Base-by-base conservation (phyloP, 2,888 invertebrate species). In the Lepidonotus clava region DNA sequence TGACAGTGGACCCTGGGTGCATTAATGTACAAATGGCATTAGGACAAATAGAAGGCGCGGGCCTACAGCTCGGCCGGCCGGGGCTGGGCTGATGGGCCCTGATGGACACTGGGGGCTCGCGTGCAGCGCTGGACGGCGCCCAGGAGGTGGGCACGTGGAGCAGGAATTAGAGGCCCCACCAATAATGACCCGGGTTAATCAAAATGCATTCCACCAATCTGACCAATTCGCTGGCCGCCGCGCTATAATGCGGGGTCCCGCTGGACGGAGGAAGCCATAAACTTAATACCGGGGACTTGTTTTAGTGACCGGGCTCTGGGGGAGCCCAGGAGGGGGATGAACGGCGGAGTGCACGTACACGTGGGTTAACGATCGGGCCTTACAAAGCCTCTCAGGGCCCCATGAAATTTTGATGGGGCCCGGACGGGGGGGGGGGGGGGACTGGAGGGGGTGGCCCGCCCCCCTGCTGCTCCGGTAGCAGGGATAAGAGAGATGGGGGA, bases 191-290 rank as follows among this genome's bases (percentile, higher is more conserved):
- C 80, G 34, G 80, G 80, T 80, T 80, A 80, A 80, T 80, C 80
- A 80, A 80, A 80, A 80, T 80, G 80, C 80, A 80, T 80, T 80
- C 80, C 51, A 80, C 80, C 46, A 80, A 80, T 80, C 80, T 51
- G 41, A 51, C 46, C 80, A 80, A 80, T 80, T 46, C 80, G 32
- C 32, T 32, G 46, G 46, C 24, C 46, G 80, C 32, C 32, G 46
- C 80, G 24, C 46, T 32, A 41, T 71, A 80, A 80, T 80, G 80
- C 80, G 14, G 32, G 66, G 66, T 66, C 14, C 2, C 18, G 46
- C n/a, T 80, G 80, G 80, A 80, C 80, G 51, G n/a, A n/a, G 80
- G n/a, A 2, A 14, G 28, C 41, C 80, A 46, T 80, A 80, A 80
- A 80, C 24, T 80, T 80, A 80, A 80, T 41, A 34, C 76, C 6